Percentiles rank a stretch among this genome's conserved stretches.
Evolutionary conservation across 2,888 invertebrate species (phyloP).

Genomic region (Nomada fucata): DNA sequence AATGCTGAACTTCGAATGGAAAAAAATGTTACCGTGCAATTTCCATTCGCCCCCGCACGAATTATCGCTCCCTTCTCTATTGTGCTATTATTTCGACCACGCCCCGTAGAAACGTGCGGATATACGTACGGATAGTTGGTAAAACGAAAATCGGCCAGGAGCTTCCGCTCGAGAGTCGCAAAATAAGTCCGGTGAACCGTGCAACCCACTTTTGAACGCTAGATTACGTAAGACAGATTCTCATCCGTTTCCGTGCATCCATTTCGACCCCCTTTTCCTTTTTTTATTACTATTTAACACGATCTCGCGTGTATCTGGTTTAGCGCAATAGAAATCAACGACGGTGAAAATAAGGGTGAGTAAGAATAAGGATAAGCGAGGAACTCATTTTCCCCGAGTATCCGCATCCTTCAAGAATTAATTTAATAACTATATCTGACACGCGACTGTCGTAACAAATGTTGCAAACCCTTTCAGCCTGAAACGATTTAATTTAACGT

Average conservation of each 20-base stretch:
- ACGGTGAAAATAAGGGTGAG: neutral
- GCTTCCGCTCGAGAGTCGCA: constrained; percentile 62
- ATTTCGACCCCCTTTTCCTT: neutral
- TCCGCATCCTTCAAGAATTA: too few species aligned
- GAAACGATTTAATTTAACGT: too few species aligned
- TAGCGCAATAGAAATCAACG: neutral
- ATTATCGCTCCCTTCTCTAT: too few species aligned
- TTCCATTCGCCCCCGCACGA: too few species aligned
- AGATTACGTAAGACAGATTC: constrained; percentile 68
- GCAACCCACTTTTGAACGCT: constrained; percentile 78
- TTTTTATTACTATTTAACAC: constrained; percentile 19
- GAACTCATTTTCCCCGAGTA: neutral
- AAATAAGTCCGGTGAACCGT: constrained; percentile 78
- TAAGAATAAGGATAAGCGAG: neutral
- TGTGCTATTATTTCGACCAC: too few species aligned
- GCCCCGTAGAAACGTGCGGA: neutral
- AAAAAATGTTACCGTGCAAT: too few species aligned
- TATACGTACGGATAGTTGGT: constrained; percentile 25
- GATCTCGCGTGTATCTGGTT: neutral
- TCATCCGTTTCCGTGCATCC: constrained; percentile 18
- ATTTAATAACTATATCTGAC: too few species aligned
- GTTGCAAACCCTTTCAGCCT: too few species aligned
- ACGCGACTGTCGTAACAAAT: too few species aligned
- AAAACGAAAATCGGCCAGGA: constrained; percentile 65
- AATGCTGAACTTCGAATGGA: too few species aligned